Evolutionary conservation across 2,888 invertebrate species (phyloP).

Genomic region (Diachrysia chrysitis): DNA sequence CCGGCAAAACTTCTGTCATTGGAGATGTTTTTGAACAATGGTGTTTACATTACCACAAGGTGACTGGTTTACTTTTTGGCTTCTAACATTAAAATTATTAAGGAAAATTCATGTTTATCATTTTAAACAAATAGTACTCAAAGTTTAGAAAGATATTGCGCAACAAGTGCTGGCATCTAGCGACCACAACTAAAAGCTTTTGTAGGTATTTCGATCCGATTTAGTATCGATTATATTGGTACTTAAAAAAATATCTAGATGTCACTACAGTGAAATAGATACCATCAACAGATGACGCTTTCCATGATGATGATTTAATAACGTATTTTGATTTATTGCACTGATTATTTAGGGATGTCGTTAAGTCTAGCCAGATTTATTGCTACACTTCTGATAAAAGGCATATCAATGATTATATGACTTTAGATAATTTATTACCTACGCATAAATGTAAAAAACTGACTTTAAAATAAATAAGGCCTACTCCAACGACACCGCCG

Average conservation of each 20-base stretch:
- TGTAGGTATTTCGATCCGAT: neutral
- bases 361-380: neutral
- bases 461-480: no score
- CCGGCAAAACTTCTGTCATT: no score
- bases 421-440: neutral
- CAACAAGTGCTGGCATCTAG: neutral
- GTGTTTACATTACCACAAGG: no score
- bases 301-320: neutral
- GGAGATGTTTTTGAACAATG: no score
- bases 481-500: no score
- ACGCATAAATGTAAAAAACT: neutral
- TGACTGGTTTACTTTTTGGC: no score
- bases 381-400: neutral
- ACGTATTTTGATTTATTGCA: neutral
- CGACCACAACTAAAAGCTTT: neutral
- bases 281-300: neutral
- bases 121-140: no score
- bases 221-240: neutral
- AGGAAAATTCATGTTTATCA: no score
- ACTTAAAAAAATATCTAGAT: neutral
- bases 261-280: neutral
- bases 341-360: neutral
- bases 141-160: no score
- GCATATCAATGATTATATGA: neutral
- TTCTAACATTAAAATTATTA: no score